A percentile compares a stretch with the other conserved stretches of the same genome.
phyloP scores from a whole-genome alignment of 1,140 invertebrate genomes.

The Dolichoris vasculosae region DNA sequence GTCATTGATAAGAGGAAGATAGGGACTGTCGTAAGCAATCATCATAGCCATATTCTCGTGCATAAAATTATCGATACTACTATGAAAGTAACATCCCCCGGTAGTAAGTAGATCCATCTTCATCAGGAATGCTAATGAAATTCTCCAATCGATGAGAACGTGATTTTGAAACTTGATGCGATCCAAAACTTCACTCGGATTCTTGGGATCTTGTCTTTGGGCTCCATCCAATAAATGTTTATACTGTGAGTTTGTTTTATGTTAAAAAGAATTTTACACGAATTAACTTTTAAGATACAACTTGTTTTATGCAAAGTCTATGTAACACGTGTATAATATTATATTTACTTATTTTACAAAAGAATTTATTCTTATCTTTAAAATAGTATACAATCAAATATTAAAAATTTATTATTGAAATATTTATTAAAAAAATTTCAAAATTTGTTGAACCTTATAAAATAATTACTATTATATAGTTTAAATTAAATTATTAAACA shows the following conservation, averaged over 20 bases:
- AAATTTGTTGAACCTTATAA: no score
- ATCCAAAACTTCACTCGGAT: constrained; percentile 74
- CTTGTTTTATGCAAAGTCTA: no score
- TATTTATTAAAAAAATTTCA: no score
- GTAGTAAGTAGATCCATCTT: constrained; percentile 76
- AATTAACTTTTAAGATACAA: background rate
- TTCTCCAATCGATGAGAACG: constrained; percentile 87
- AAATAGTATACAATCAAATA: no score
- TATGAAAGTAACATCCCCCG: constrained; percentile 81
- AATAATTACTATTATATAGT: no score
- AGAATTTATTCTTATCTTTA: no score
- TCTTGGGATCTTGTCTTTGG: constrained; percentile 65
- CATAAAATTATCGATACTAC: constrained; percentile 84
- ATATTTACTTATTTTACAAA: no score
- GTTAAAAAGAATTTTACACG: background rate
- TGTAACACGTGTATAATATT: no score
- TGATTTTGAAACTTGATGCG: constrained; percentile 80
- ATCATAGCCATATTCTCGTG: constrained; percentile 87
- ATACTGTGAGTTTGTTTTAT: constrained; percentile 59
- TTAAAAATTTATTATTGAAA: no score
- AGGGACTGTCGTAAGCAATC: constrained; percentile 83
- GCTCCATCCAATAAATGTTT: constrained; percentile 73
- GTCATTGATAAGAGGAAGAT: constrained; percentile 78
- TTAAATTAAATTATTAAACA: no score
- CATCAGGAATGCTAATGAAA: constrained; percentile 82